Evolutionary conservation across 2,797 vertebrate species (phyloP).

Genomic region (Artibeus lituratus): DNA sequence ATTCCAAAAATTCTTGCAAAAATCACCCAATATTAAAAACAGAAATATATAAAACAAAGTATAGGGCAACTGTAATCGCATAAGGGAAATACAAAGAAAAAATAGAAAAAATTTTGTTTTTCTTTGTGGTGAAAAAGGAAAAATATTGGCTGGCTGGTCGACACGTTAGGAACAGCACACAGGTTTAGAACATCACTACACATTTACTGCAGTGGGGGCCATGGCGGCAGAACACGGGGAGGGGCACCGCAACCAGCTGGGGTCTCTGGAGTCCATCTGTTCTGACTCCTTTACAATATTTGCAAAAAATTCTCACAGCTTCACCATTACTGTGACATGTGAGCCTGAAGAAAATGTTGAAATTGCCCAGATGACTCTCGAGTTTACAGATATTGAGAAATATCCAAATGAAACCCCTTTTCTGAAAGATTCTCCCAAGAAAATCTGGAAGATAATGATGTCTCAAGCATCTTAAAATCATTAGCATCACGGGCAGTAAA

Average conservation of each 20-base stretch:
- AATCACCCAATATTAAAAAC: background rate
- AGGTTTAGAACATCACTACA: background rate
- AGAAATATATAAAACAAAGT: background rate
- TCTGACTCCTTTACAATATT: constrained; percentile 91
- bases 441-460: background rate
- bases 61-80: background rate
- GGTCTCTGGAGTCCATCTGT: constrained; percentile 95
- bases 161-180: background rate
- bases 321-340: background rate
- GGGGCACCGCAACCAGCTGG: constrained; percentile 93
- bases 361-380: background rate
- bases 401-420: background rate
- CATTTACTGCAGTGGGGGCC: background rate
- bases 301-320: background rate
- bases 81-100: background rate
- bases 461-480: background rate
- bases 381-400: background rate
- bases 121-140: background rate
- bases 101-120: background rate
- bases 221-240: constrained; percentile 94
- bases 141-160: background rate
- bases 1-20: background rate
- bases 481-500: background rate
- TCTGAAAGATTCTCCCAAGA: background rate
- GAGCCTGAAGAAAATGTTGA: background rate